phyloP scores from a whole-genome alignment of 2,888 invertebrate species.

The Eupithecia centaureata region DNA sequence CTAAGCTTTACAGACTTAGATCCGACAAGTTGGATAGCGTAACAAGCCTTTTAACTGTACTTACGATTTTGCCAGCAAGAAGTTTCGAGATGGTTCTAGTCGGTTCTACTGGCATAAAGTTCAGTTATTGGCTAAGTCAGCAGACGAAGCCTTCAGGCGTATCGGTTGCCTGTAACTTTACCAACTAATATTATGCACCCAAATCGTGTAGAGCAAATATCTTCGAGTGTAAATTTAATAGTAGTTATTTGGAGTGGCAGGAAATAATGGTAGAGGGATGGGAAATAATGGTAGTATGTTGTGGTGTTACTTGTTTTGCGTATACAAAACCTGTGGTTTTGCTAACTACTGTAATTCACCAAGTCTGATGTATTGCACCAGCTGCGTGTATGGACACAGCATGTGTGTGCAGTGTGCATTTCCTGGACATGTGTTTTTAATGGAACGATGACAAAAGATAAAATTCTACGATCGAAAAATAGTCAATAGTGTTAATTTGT shows the following conservation, averaged over 20 bases:
- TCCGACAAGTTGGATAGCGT: slow-evolving; percentile 12
- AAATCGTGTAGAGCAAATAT: slow-evolving; percentile 14
- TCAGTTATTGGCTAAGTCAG: slow-evolving; percentile 32
- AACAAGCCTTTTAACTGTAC: slow-evolving; percentile 16
- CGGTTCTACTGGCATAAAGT: slow-evolving; percentile 22
- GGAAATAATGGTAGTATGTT: too few relatives aligned
- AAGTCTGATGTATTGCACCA: neutral
- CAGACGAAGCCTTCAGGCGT: slow-evolving; percentile 45
- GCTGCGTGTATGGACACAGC: neutral
- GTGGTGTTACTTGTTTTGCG: neutral
- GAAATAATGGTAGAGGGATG: neutral
- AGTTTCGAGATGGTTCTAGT: slow-evolving; percentile 30
- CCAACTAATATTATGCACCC: slow-evolving; percentile 45
- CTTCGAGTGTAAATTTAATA: neutral
- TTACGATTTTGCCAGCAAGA: slow-evolving; percentile 11
- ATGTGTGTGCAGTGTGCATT: slow-evolving; percentile 13
- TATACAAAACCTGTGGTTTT: neutral
- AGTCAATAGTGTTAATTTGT: too few relatives aligned
- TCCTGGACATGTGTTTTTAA: slow-evolving; percentile 9
- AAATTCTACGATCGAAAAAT: neutral
- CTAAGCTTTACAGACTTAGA: neutral
- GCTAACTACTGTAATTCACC: neutral
- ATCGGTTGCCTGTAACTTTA: slow-evolving; percentile 50
- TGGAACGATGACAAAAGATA: neutral
- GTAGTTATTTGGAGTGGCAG: neutral